Base-by-base conservation (phyloP, 2,113 vertebrate species). In the Salvelinus alpinus region DNA sequence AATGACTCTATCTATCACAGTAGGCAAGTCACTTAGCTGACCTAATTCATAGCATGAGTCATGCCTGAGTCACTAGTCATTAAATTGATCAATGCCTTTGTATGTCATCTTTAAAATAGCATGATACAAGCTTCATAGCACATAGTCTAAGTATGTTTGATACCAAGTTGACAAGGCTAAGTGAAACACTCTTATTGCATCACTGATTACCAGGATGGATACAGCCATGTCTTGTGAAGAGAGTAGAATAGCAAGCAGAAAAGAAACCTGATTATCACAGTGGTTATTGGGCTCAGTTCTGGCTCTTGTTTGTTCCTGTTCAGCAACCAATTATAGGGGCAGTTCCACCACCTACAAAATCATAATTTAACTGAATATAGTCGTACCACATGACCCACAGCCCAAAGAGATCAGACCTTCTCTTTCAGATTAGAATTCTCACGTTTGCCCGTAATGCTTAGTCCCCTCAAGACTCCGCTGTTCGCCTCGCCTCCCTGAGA, bases 401-500 rank as follows among this genome's bases (percentile, higher is more conserved):
- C 38, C 67, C 65, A 78, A 14, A 65, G 64, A 64, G 59, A 44
- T 75, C 8, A 5, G 5, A 12, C 27, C 73, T 80, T 16, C 78
- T 80, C 71, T 79, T 80, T 78, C 31, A 85, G 86, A 91, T 91
- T 91, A 89, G 89, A 91, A 71, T 89, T 89, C 87, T 92, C 87
- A 88, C 85, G 82, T 90, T 86, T 88, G 78, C 83, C 84, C 88
- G 86, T 29, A 76, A 89, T 91, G 88, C 86, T 91, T 89, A 79
- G 80, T 91, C 85, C 89, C 87, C 83, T 91, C 84, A 87, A 91
- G 84, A 91, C 87, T 48, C 82, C 81, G 85, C 90, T 90, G 88
- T 90, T 91, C 79, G 81, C 87, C 84, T 87, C 79, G 87, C 88
- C 77, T 84, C 25, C 81, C 87, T 84, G 57, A 74, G 51, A 16